Percentiles rank a stretch among this genome's conserved stretches.
phyloP scores from a whole-genome alignment of 2,797 vertebrate genomes.

The Tenualosa thibaudeaui region DNA sequence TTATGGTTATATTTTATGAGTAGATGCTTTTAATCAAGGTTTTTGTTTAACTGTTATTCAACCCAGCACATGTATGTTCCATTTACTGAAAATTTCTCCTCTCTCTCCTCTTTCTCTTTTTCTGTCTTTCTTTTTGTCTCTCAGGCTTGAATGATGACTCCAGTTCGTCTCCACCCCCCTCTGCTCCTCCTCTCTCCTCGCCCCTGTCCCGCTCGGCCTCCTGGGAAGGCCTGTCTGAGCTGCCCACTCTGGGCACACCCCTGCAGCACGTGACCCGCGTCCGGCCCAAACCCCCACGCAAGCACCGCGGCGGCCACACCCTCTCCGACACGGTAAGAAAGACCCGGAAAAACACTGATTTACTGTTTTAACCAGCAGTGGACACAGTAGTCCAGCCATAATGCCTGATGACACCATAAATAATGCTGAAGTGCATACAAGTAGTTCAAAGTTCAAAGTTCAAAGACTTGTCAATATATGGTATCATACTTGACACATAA shows the following conservation, averaged over 20 bases:
- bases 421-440: neutral
- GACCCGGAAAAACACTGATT: neutral
- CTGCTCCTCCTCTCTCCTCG: slow-evolving; percentile 73
- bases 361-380: neutral
- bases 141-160: slow-evolving; percentile 74
- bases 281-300: slow-evolving; percentile 83
- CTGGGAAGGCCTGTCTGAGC: slow-evolving; percentile 84
- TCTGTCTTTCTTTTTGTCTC: neutral
- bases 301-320: slow-evolving; percentile 72
- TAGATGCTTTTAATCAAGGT: too few relatives aligned
- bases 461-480: too few relatives aligned
- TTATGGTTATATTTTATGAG: too few relatives aligned
- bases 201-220: slow-evolving; percentile 79
- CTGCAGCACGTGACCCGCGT: slow-evolving; percentile 85
- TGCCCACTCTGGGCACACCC: slow-evolving; percentile 87
- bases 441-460: neutral
- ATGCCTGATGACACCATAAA: neutral
- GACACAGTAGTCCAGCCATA: neutral
- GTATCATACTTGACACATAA: neutral
- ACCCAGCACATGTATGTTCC: neutral
- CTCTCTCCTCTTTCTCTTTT: neutral
- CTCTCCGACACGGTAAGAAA: slow-evolving; percentile 72
- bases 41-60: too few relatives aligned
- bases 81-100: neutral
- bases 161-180: slow-evolving; percentile 68